Evolutionary conservation across 2,797 vertebrate species (phyloP), one percentile per base, ranked within the genome.

Genomic region (Thalassophryne amazonica): DNA sequence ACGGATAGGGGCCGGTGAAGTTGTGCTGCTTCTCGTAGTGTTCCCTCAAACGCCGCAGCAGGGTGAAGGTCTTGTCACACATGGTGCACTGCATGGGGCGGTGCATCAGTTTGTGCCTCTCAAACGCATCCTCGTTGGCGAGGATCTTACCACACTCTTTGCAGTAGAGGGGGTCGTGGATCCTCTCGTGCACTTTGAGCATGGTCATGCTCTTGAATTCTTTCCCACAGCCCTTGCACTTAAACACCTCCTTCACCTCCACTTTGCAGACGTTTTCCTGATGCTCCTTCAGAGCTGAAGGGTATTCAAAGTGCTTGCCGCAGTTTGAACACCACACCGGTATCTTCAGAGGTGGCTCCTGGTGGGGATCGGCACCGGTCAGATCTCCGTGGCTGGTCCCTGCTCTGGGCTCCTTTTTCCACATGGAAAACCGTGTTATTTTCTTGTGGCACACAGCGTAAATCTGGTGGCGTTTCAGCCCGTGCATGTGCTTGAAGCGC

Each of bases 101-200:
- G 77, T 89, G 87, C 87, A 89, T 88, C 6, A 89, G 76, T 10
- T 87, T 86, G 81, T 89, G 87, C 16, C 87, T 36, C 69, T 88
- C 87, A 3, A 85, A 84, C 0, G 84, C 87, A 0, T 81, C 12
- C 32, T 84, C 67, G 34, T 40, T 85, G 2, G 76, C 75, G 0
- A 88, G 82, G 0, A 88, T 87, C 74, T 86, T 88, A 3, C 87
- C 87, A 15, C 87, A 89, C 74, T 89, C 87, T 11, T 85, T 83
- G 77, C 87, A 89, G 71, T 89, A 89, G 31, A 87, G 83, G 7
- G 86, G 78, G 5, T 86, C 81, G 50, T 89, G 87, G 4, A 87
- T 88, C 47, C 87, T 33, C 62, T 81, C 86, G 71, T 89, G 87
- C 20, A 87, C 84, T 10, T 86, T 89, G 15, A 89, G 82, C 79